A percentile compares a stretch with the other conserved stretches of the same genome.
Conservation (phyloP, 2,888 invertebrate genomes). For the Agrochola lychnidis region DNA sequence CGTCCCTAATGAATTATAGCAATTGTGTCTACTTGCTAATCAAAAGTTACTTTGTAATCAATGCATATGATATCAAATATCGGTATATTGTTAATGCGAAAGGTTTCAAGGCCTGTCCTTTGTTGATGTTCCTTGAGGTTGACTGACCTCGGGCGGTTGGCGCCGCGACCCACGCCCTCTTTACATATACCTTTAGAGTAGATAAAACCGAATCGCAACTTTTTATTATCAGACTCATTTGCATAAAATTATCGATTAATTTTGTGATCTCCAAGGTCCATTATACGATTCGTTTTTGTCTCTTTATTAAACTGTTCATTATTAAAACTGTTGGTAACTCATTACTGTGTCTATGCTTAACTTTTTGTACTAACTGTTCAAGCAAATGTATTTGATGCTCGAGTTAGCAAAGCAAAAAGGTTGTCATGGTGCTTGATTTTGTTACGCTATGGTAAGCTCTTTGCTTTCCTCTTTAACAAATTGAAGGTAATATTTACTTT, state of each 20-base stretch:
- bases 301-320: not conserved
- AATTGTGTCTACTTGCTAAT: conserved; percentile 1
- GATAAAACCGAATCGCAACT: conserved; percentile 22
- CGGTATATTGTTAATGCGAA: conserved; percentile 44
- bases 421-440: conserved; percentile 34
- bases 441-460: conserved; percentile 31
- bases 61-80: conserved; percentile 34
- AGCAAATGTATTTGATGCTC: conserved; percentile 34
- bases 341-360: conserved; percentile 14
- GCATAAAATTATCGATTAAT: conserved; percentile 5
- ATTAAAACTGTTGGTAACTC: conserved; percentile 18
- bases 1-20: not conserved
- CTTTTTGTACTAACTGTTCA: conserved; percentile 35
- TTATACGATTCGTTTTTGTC: conserved; percentile 5
- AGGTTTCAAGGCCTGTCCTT: conserved; percentile 69
- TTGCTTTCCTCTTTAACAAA: conserved; percentile 12
- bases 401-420: conserved; percentile 37
- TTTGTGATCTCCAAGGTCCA: not conserved
- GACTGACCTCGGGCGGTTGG: conserved; percentile 74
- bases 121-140: conserved; percentile 75
- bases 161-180: conserved; percentile 72
- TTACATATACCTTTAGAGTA: conserved; percentile 12
- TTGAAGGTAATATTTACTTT: not conserved
- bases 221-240: conserved; percentile 3
- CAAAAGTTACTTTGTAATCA: conserved; percentile 15